Evolutionary conservation across 2,113 vertebrate genomes (phyloP).

Genomic region (Piaya cayana): DNA sequence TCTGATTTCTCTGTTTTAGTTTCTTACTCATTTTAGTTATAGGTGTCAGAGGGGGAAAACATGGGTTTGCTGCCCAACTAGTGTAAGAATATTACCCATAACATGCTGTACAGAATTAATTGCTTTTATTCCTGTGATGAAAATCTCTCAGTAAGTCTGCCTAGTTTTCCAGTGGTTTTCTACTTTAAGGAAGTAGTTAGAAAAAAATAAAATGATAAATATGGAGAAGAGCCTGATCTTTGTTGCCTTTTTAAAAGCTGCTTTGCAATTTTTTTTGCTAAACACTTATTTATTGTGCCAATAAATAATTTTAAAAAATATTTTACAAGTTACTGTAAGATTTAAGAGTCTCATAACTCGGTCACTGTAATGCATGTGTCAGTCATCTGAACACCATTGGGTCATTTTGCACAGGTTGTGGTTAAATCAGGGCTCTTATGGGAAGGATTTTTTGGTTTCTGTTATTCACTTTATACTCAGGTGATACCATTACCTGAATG

Average conservation of each 20-base stretch:
- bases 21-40: not conserved
- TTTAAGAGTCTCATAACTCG: not conserved
- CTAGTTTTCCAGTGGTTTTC: not conserved
- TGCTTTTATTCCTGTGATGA: not conserved
- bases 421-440: not conserved
- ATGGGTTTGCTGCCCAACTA: not conserved
- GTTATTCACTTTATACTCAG: not conserved
- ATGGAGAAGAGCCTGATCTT: not conserved
- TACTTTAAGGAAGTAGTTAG: not conserved
- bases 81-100: not conserved
- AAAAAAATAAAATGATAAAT: not conserved
- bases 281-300: not conserved
- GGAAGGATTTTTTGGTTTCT: not conserved
- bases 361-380: not conserved
- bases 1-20: not conserved
- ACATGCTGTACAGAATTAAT: not conserved
- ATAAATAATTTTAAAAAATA: not conserved
- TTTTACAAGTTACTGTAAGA: not conserved
- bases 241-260: not conserved
- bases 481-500: not conserved
- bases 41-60: not conserved
- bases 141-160: not conserved
- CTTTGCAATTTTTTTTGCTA: not conserved
- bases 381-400: not conserved
- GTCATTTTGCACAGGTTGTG: not conserved